Conservation (phyloP, 2,888 invertebrate genomes). For the Andrena hattorfiana region DNA sequence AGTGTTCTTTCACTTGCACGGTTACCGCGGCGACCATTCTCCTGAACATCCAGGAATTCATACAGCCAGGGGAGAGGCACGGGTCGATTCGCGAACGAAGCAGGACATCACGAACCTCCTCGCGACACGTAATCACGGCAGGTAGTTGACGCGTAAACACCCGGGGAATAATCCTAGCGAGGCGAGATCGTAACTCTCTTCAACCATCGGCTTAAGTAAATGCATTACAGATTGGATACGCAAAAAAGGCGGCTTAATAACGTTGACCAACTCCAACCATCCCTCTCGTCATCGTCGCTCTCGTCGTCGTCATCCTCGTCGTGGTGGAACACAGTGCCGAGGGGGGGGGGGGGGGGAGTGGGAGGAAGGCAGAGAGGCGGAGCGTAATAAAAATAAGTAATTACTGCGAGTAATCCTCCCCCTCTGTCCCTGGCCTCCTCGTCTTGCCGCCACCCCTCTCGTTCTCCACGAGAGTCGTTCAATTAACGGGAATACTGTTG, state of each 20-base stretch:
- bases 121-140: neutral
- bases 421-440: conserved; percentile 70
- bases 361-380: conserved; percentile 74
- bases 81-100: conserved; percentile 1
- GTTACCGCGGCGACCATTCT: conserved; percentile 64
- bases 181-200: neutral
- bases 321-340: conserved; percentile 17
- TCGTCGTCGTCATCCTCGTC: conserved; percentile 42
- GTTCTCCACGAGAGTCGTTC: conserved; percentile 73
- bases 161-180: neutral
- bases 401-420: conserved; percentile 83
- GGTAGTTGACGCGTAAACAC: neutral
- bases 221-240: conserved; percentile 29
- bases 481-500: conserved; percentile 80
- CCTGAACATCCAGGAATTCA: conserved; percentile 53
- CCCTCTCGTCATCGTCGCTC: conserved; percentile 16
- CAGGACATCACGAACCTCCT: neutral
- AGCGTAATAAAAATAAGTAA: conserved; percentile 85
- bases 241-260: conserved; percentile 35
- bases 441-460: conserved; percentile 61
- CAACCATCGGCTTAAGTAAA: neutral
- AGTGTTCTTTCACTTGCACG: conserved; percentile 68
- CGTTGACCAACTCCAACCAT: conserved; percentile 31
- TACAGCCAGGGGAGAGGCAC: conserved; percentile 4
- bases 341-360: conserved; percentile 1